Base-by-base conservation (phyloP, 2,797 vertebrate genomes). In the Meriones psammophilus region DNA sequence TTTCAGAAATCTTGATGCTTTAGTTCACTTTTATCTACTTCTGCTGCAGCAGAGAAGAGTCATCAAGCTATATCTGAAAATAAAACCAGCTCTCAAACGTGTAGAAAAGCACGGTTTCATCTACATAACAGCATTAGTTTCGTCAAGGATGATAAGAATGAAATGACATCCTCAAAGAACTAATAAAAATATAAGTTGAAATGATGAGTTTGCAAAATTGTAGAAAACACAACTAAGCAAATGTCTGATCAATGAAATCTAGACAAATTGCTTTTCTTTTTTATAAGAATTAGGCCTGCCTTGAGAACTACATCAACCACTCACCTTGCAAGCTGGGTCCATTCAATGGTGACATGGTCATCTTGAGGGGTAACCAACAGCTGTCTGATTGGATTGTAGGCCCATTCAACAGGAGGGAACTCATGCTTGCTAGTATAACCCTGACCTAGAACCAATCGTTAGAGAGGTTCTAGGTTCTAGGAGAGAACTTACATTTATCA, bases 1-100 rank as follows among this genome's bases (percentile, higher is more conserved):
- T 60, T 5, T 66, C 8, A 76, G 28, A 88, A 90, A 54, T 77
- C 33, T n/a, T 85, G 42, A 26, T 78, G 74, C 46, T 76, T 46
- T 87, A 78, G 36, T 24, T n/a, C 54, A 66, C 28, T 17, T 69
- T 94, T n/a, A 62, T 85, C 30, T n/a, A 8, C 42, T 24, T 81
- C 54, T 86, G 7, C 15, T 56, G 5, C 24, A 95, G 17, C 50
- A 92, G 80, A 80, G 42, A 92, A 85, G 86, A 87, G 12, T 68
- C 42, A 30, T 26, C 76, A 62, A 62, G 83, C 46, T 81, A 1
- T n/a, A 30, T 91, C 56, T 42, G 24, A 92, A 97, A 94, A 83
- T 69, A 74, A 88, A 94, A 92, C 62, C 18, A 94, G 18, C 46
- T 68, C 85, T 62, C 58, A 18, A 74, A 80, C 77, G 20, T 88